Percentiles rank a stretch among this genome's conserved stretches.
These are phyloP conservation scores for Hassar affinis DNA, from an alignment of 2,113 vertebrate genomes.

Conservation along the genomic window DNA sequence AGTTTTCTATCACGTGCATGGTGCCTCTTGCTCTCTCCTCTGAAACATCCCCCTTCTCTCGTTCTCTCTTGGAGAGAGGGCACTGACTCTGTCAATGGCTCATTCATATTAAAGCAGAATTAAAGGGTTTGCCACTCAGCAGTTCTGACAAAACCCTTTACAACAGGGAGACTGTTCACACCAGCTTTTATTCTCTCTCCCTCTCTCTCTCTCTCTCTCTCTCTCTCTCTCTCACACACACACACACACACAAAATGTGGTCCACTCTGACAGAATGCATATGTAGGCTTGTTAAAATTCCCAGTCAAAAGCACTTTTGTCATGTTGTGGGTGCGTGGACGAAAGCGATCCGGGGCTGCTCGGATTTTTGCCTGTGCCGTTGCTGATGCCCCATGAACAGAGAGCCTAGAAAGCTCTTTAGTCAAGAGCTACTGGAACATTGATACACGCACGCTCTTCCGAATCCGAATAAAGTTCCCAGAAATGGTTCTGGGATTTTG, in stretches of 20 bases:
- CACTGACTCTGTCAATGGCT: slow-evolving; percentile 33
- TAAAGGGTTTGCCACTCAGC: slow-evolving; percentile 28
- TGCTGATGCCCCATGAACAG: not conserved
- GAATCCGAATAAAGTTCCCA: not conserved
- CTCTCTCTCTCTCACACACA: slow-evolving; percentile 20
- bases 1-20: not conserved
- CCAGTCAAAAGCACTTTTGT: slow-evolving; percentile 46
- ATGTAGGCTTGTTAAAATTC: slow-evolving; percentile 45
- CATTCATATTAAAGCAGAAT: slow-evolving; percentile 47
- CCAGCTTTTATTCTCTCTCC: slow-evolving; percentile 34
- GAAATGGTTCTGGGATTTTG: not conserved
- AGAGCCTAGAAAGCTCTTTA: not conserved
- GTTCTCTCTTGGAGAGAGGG: slow-evolving; percentile 6
- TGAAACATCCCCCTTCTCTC: not conserved
- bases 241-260: slow-evolving; percentile 38
- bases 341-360: slow-evolving; percentile 15
- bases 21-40: not conserved
- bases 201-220: slow-evolving; percentile 19
- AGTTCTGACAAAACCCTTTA: slow-evolving; percentile 34
- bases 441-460: not conserved
- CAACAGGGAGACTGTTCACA: slow-evolving; percentile 43
- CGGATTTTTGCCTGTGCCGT: not conserved
- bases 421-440: not conserved
- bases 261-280: slow-evolving; percentile 39
- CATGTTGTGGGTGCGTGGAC: slow-evolving; percentile 14